phyloP scores from a whole-genome alignment of 2,113 vertebrate species.

The Arenaria interpres region DNA sequence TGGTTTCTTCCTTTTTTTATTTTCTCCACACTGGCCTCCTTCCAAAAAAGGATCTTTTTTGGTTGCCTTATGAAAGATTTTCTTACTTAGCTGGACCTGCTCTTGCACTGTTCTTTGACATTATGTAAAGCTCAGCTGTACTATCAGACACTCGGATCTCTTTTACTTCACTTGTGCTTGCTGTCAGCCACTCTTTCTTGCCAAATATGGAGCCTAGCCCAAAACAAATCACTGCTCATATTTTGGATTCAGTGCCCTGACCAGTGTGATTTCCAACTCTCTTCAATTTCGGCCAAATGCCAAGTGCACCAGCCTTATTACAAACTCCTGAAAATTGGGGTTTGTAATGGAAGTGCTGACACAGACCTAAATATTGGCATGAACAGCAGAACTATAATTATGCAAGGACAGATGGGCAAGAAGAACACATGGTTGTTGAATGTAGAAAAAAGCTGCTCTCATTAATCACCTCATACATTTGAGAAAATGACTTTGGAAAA shows the following conservation, averaged over 20 bases:
- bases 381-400: constrained; percentile 8
- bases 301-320: constrained; percentile 14
- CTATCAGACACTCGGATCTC: constrained; percentile 18
- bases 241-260: constrained; percentile 8
- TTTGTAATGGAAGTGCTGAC: constrained; percentile 57
- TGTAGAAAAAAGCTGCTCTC: neutral
- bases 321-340: constrained; percentile 4
- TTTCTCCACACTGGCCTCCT: neutral
- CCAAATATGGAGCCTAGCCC: neutral
- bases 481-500: constrained; percentile 47
- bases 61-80: constrained; percentile 2
- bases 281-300: neutral
- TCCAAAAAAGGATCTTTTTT: neutral
- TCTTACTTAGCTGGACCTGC: neutral
- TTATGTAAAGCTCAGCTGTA: neutral
- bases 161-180: neutral
- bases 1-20: neutral
- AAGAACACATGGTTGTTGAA: neutral
- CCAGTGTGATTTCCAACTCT: constrained; percentile 36
- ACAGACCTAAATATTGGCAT: constrained; percentile 24
- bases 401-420: constrained; percentile 40
- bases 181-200: constrained; percentile 34
- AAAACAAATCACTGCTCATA: constrained; percentile 38
- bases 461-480: constrained; percentile 17
- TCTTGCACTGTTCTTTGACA: neutral